Conservation (phyloP, 1,140 invertebrate species). For the Conus betulinus region DNA sequence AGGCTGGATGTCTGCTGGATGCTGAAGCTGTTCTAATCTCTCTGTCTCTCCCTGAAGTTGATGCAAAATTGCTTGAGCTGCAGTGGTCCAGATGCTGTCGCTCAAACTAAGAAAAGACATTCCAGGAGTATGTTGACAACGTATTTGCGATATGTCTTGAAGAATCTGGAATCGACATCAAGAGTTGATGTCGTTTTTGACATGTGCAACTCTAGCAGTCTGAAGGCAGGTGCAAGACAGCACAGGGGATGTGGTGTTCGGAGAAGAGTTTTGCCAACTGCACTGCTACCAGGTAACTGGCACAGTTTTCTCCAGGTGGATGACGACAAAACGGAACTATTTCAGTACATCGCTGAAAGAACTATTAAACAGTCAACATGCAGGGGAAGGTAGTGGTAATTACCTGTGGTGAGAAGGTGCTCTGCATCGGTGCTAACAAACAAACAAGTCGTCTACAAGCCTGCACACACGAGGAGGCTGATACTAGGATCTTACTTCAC, state of each 20-base stretch:
- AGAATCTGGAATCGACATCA: slow-evolving; percentile 26
- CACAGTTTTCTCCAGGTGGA: background rate
- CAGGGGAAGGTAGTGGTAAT: no score
- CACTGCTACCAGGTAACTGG: slow-evolving; percentile 7
- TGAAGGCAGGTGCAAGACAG: background rate
- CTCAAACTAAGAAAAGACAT: background rate
- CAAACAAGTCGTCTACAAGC: no score
- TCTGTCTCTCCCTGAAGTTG: background rate
- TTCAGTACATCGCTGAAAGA: background rate
- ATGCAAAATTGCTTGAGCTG: background rate
- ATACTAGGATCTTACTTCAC: no score
- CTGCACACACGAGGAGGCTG: no score
- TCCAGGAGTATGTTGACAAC: background rate
- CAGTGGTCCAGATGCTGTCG: background rate
- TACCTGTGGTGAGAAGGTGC: no score
- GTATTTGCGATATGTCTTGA: background rate
- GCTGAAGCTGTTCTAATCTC: no score
- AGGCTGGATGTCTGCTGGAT: no score
- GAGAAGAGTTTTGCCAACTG: slow-evolving; percentile 4
- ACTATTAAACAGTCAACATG: background rate
- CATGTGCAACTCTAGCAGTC: background rate
- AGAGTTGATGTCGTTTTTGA: slow-evolving; percentile 5
- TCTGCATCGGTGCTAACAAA: no score
- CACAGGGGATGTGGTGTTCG: background rate
- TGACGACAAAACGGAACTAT: slow-evolving; percentile 18